Conservation (phyloP, 2,888 invertebrate genomes). For the Microctonus hyperodae region DNA sequence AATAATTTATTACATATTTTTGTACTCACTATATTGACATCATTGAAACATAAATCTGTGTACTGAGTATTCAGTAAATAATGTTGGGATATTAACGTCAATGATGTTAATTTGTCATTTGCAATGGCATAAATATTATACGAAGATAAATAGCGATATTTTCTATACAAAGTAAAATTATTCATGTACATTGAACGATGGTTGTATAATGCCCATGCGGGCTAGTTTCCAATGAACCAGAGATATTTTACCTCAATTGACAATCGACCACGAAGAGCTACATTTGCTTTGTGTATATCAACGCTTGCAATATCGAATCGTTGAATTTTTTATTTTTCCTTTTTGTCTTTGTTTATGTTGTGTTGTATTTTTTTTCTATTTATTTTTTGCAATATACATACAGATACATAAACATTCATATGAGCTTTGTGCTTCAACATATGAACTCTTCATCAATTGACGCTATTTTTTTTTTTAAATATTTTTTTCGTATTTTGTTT, state of each 20-base stretch:
- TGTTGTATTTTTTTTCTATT: not conserved
- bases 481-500: not conserved
- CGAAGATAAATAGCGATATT: too few relatives aligned
- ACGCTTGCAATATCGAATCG: not conserved
- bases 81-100: too few relatives aligned
- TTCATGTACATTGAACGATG: too few relatives aligned
- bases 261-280: not conserved
- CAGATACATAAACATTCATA: not conserved
- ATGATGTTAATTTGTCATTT: not conserved
- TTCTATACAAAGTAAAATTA: too few relatives aligned
- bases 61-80: not conserved
- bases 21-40: not conserved
- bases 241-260: conserved; percentile 1
- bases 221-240: not conserved
- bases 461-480: not conserved
- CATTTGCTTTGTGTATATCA: not conserved
- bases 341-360: not conserved
- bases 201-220: not conserved
- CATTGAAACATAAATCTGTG: not conserved
- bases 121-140: not conserved
- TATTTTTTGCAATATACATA: too few relatives aligned
- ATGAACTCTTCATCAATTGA: not conserved
- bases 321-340: not conserved
- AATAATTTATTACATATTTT: too few relatives aligned
- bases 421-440: conserved; percentile 3